These are phyloP conservation scores for Eupelmus urozonus DNA, from an alignment of 2,888 invertebrate genomes.

Conservation along the genomic window DNA sequence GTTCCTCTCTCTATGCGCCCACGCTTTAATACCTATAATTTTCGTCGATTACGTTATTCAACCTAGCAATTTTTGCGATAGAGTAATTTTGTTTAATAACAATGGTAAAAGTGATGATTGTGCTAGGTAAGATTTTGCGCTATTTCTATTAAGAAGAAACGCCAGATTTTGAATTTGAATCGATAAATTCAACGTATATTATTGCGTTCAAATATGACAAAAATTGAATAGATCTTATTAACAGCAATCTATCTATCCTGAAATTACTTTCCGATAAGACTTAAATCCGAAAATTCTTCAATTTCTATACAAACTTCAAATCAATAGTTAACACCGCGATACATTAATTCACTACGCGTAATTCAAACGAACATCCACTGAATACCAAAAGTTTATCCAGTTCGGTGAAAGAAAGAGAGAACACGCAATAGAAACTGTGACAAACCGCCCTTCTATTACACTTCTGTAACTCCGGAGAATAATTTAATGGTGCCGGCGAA, in stretches of 20 bases:
- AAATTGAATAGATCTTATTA: too few relatives aligned
- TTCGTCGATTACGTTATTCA: slow-evolving; percentile 40
- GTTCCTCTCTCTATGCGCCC: background rate
- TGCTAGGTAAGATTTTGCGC: too few relatives aligned
- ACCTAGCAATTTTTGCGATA: slow-evolving; percentile 34
- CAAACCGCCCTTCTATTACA: background rate
- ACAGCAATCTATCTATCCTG: too few relatives aligned
- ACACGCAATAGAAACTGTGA: slow-evolving; percentile 21
- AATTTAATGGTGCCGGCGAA: slow-evolving; percentile 15
- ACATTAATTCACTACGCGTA: background rate
- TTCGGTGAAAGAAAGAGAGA: background rate
- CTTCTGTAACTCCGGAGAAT: slow-evolving; percentile 26
- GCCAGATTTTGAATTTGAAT: too few relatives aligned
- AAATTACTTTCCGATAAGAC: too few relatives aligned
- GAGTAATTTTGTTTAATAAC: slow-evolving; percentile 45
- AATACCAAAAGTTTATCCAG: background rate
- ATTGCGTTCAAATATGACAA: too few relatives aligned
- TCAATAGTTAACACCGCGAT: background rate
- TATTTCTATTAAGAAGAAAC: too few relatives aligned
- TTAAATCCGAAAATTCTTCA: too few relatives aligned
- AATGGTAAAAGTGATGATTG: slow-evolving; percentile 24
- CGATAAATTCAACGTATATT: too few relatives aligned
- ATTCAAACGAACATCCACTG: background rate
- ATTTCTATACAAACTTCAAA: background rate
- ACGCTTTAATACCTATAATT: slow-evolving; percentile 55